A percentile compares a stretch with the other conserved stretches of the same genome.
These are phyloP conservation scores for Paramormyrops hopkinsi DNA, from an alignment of 2,797 vertebrate species.

Conservation along the genomic window DNA sequence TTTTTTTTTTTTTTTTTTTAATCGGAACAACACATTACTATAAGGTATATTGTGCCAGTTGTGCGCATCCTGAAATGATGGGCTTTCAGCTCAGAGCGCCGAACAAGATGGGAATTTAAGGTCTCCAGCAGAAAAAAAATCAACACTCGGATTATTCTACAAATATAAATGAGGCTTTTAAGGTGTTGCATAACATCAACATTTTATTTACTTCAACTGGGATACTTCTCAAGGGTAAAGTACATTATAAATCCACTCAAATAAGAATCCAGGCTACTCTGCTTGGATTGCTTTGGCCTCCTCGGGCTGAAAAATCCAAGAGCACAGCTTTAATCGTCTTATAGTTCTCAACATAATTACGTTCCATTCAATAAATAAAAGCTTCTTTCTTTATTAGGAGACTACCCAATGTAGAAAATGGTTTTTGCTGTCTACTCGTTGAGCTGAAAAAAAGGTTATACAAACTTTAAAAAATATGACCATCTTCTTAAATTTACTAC, in stretches of 20 bases:
- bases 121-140: conserved; percentile 31
- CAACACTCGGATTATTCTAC: conserved; percentile 25
- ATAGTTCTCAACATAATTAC: conserved; percentile 4
- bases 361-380: conserved; percentile 12
- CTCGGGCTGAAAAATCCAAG: neutral
- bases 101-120: neutral
- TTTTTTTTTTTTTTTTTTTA: conserved; percentile 23
- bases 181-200: conserved; percentile 9
- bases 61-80: neutral
- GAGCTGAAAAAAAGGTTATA: neutral
- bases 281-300: neutral
- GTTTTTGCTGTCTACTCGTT: neutral
- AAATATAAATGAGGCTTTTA: conserved; percentile 14
- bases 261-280: conserved; percentile 11
- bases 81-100: neutral
- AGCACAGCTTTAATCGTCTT: neutral
- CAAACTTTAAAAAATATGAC: neutral
- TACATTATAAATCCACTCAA: conserved; percentile 16
- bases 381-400: neutral
- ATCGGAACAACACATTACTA: conserved; percentile 27
- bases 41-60: conserved; percentile 12
- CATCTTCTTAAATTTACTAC: neutral
- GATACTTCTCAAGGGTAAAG: conserved; percentile 15
- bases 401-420: neutral
- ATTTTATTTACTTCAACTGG: conserved; percentile 8